Conservation (phyloP, 2,113 vertebrate species). For the Loxodonta africana region DNA sequence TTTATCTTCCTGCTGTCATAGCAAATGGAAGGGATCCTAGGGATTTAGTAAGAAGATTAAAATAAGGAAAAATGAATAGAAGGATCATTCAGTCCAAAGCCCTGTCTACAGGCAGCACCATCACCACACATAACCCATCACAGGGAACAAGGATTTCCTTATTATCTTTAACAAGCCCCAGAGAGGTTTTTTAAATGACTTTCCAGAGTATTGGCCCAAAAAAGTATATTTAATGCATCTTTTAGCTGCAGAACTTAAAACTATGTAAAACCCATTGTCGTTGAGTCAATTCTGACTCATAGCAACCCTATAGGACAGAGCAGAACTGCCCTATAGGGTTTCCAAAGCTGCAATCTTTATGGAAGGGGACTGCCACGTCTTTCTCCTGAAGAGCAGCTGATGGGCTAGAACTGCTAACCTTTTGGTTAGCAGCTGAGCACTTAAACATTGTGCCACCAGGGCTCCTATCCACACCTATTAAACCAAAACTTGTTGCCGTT, state of each 20-base stretch:
- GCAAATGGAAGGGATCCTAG: conserved; percentile 37
- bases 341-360: too few species aligned
- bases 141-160: conserved; percentile 32
- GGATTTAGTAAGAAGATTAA: conserved; percentile 71
- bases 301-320: too few species aligned
- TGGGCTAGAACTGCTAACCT: too few species aligned
- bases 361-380: too few species aligned
- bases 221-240: conserved; percentile 41
- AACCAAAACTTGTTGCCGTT: too few species aligned
- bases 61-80: conserved; percentile 70
- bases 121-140: background rate
- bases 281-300: too few species aligned
- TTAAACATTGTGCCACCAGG: too few species aligned
- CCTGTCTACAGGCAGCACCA: conserved; percentile 35
- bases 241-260: conserved; percentile 60
- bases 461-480: too few species aligned
- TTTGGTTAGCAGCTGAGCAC: too few species aligned
- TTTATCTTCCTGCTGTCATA: conserved; percentile 32
- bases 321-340: too few species aligned
- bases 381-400: too few species aligned
- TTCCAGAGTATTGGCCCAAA: conserved; percentile 39
- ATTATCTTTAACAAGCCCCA: conserved; percentile 57
- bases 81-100: conserved; percentile 56
- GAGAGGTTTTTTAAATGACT: conserved; percentile 47
- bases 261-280: too few species aligned